Conservation (phyloP, 2,113 vertebrate genomes). For the Plotosus lineatus region DNA sequence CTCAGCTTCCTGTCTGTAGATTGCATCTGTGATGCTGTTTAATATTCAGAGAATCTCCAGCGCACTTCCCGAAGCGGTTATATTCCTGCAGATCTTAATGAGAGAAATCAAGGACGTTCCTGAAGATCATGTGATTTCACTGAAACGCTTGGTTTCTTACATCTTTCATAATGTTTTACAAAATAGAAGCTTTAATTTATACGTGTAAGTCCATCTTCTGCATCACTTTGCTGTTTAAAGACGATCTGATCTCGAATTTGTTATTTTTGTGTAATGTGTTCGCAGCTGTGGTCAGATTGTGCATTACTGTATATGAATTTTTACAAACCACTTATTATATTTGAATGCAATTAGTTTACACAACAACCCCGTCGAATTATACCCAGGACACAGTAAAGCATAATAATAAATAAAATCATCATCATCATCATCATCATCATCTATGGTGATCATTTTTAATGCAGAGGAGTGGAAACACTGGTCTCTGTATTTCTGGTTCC, state of each 20-base stretch:
- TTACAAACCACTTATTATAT: too few species aligned
- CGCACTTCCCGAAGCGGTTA: too few species aligned
- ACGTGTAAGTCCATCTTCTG: not conserved
- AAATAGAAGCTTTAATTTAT: not conserved
- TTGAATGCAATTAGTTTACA: too few species aligned
- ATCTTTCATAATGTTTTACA: not conserved
- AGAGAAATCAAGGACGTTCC: not conserved
- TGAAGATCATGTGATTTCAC: not conserved
- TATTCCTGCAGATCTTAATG: not conserved
- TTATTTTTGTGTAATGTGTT: too few species aligned
- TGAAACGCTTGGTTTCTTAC: too few species aligned
- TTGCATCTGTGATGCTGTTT: not conserved
- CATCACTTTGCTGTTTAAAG: not conserved
- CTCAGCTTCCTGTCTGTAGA: not conserved
- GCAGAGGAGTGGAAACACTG: not conserved
- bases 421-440: too few species aligned
- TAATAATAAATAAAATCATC: not conserved
- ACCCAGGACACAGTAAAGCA: not conserved
- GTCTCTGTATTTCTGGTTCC: not conserved
- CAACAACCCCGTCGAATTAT: not conserved
- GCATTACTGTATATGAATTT: too few species aligned
- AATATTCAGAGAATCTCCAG: too few species aligned
- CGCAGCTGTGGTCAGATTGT: too few species aligned
- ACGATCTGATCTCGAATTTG: not conserved
- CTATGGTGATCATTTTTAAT: too few species aligned